Conservation (phyloP, 2,113 vertebrate species). For the Prolemur simus region DNA sequence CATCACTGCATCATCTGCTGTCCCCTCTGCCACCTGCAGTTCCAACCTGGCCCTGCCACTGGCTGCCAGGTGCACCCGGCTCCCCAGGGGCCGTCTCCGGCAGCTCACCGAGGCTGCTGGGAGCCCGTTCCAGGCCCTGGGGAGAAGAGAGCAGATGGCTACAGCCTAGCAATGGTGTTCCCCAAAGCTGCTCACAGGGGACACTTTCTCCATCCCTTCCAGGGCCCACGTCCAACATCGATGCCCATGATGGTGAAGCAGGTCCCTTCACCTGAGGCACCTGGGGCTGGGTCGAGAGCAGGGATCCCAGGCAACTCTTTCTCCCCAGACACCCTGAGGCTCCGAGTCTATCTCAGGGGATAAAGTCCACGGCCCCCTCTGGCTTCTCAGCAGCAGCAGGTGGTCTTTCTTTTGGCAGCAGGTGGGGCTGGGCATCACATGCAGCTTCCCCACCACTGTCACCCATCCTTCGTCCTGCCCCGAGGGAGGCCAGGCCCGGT, state of each 20-base stretch:
- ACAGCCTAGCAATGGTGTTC: neutral
- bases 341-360: neutral
- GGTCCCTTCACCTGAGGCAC: neutral
- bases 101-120: neutral
- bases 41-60: neutral
- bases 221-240: neutral
- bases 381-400: neutral
- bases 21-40: neutral
- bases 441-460: rapidly evolving
- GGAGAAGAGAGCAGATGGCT: neutral
- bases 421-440: neutral
- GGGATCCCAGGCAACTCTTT: rapidly evolving
- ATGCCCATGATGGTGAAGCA: no score
- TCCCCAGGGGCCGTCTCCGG: neutral
- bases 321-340: neutral
- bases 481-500: neutral
- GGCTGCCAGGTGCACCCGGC: neutral
- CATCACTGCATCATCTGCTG: neutral
- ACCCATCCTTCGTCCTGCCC: neutral
- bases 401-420: neutral
- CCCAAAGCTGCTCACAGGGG: rapidly evolving
- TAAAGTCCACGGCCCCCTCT: neutral
- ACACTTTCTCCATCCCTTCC: rapidly evolving
- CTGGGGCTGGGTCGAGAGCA: neutral
- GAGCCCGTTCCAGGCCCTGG: neutral